These are phyloP conservation scores for Pyrocephalus nanus DNA, from an alignment of 2,797 vertebrate species.

Conservation along the genomic window DNA sequence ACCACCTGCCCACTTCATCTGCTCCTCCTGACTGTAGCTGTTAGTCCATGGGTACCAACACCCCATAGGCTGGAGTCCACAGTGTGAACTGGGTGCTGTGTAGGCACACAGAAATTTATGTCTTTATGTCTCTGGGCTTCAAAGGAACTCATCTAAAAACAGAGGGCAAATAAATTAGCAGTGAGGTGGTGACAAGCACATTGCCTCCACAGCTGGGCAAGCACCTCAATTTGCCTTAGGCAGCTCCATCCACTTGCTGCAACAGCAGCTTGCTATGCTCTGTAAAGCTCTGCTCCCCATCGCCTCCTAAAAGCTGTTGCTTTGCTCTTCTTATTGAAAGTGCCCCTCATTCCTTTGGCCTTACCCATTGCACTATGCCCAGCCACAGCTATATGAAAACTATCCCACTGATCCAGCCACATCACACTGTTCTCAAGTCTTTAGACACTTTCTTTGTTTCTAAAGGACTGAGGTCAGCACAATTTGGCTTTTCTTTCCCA, in stretches of 20 bases:
- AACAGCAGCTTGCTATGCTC: background rate
- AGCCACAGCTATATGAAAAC: background rate
- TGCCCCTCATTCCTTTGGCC: background rate
- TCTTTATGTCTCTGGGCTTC: background rate
- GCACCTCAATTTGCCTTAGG: background rate
- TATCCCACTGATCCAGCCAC: background rate
- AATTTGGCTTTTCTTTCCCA: background rate
- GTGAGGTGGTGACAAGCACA: rapidly evolving
- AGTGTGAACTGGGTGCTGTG: background rate
- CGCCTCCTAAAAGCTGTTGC: background rate
- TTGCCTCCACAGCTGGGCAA: background rate
- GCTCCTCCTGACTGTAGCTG: background rate
- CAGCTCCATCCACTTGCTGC: background rate
- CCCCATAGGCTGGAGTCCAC: rapidly evolving
- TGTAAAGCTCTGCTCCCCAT: background rate
- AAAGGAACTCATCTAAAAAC: background rate
- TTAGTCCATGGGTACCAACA: background rate
- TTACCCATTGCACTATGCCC: background rate
- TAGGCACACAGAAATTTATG: background rate
- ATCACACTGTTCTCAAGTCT: background rate
- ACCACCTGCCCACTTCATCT: background rate
- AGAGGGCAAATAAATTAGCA: background rate
- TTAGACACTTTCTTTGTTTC: background rate
- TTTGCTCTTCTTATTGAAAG: background rate
- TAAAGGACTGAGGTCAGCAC: background rate